Evolutionary conservation across 2,888 invertebrate genomes (phyloP).

Genomic region (Hemistola chrysoprasaria): DNA sequence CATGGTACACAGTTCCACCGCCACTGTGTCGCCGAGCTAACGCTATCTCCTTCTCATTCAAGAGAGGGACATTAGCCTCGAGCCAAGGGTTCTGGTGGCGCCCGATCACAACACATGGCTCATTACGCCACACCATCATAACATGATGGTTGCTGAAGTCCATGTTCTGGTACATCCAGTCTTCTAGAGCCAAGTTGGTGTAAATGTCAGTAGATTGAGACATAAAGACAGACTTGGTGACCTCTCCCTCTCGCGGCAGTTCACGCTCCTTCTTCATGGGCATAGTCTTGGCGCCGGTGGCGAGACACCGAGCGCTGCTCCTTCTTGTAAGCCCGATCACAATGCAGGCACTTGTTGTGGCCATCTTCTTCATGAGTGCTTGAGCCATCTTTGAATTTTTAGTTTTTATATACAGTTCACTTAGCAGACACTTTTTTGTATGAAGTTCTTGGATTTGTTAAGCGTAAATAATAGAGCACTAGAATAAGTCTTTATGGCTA

Average conservation of each 20-base stretch:
- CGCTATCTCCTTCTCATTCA: conserved; percentile 85
- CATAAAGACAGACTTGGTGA: conserved; percentile 93
- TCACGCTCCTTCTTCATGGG: conserved; percentile 51
- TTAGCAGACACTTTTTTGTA: conserved; percentile 76
- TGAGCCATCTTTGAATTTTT: conserved; percentile 67
- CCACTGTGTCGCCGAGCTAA: conserved; percentile 96
- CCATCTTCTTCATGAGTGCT: conserved; percentile 69
- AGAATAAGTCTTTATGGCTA: conserved; percentile 20
- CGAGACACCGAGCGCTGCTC: conserved; percentile 57
- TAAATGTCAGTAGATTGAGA: conserved; percentile 95
- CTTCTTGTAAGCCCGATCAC: conserved; percentile 64
- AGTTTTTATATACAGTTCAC: conserved; percentile 22
- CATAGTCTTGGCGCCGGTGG: conserved; percentile 47
- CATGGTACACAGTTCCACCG: conserved; percentile 98
- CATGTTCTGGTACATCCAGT: conserved; percentile 96
- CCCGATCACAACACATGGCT: conserved; percentile 97
- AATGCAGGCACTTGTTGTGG: conserved; percentile 61
- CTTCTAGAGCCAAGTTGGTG: conserved; percentile 96
- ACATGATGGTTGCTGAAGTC: conserved; percentile 92
- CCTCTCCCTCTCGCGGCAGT: conserved; percentile 69
- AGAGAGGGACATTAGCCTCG: conserved; percentile 90
- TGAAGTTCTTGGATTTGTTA: conserved; percentile 62
- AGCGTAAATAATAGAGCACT: conserved; percentile 56
- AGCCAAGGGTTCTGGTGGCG: conserved; percentile 98
- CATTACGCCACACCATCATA: conserved; percentile 95